phyloP scores from a whole-genome alignment of 37 sponge, comb jelly and placozoan genomes.

The Beroe forskalii region DNA sequence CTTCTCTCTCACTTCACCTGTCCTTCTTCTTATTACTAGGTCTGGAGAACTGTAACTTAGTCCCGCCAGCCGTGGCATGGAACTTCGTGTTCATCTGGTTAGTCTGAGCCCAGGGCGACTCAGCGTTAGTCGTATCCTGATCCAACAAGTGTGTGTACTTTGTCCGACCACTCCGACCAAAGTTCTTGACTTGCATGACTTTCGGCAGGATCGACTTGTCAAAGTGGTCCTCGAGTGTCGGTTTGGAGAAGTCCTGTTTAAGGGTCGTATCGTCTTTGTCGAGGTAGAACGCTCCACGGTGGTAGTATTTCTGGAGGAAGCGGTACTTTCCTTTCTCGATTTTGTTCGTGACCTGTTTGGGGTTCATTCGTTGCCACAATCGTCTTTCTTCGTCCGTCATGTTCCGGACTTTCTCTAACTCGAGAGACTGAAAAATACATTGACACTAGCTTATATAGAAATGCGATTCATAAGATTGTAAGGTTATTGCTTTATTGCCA shows the following conservation, averaged over 20 bases:
- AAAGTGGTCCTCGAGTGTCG: slow-evolving; percentile 98
- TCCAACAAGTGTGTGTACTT: slow-evolving; percentile 98
- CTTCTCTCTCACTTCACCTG: slow-evolving; percentile 36
- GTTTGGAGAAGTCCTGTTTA: slow-evolving; percentile 77
- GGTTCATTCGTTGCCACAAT: slow-evolving; percentile 70
- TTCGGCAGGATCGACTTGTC: slow-evolving; percentile 95
- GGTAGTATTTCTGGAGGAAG: slow-evolving; percentile 99
- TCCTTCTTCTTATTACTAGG: slow-evolving; percentile 78
- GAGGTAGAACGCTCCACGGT: slow-evolving; percentile 92
- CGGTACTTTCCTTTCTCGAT: slow-evolving; percentile 88
- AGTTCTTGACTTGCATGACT: slow-evolving; percentile 99
- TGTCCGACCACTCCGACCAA: slow-evolving; percentile 95
- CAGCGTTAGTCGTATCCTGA: slow-evolving; percentile 89
- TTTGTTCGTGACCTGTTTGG: slow-evolving; percentile 79
- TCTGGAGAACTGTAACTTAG: slow-evolving; percentile 77
- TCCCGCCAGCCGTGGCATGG: slow-evolving; percentile 82
- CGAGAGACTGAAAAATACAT: slow-evolving; percentile 70
- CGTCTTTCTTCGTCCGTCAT: slow-evolving; percentile 91
- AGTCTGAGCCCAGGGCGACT: slow-evolving; percentile 84
- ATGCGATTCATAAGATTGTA: too few relatives aligned
- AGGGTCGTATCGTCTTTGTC: slow-evolving; percentile 74
- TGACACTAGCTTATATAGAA: too few relatives aligned
- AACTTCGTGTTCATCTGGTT: slow-evolving; percentile 82
- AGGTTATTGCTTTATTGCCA: too few relatives aligned
- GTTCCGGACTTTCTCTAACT: slow-evolving; percentile 83